A percentile compares a stretch with the other conserved stretches of the same genome.
These are phyloP conservation scores for Momotus momota DNA, from an alignment of 2,797 vertebrate species.

Conservation along the genomic window DNA sequence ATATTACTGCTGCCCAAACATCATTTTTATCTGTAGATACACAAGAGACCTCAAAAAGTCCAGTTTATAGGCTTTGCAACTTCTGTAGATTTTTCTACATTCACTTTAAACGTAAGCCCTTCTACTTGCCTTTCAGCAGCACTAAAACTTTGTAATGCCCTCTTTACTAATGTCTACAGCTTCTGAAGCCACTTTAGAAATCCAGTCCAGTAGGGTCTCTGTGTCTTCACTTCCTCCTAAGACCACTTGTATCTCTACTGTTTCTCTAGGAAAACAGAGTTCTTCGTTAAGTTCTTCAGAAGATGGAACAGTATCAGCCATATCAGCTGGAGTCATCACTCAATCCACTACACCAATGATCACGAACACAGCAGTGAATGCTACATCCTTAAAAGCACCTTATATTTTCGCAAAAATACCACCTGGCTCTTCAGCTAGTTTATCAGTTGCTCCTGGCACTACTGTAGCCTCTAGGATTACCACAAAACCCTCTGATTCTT, in stretches of 20 bases:
- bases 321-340: background rate
- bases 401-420: slow-evolving; percentile 29
- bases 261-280: slow-evolving; percentile 58
- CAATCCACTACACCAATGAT: background rate
- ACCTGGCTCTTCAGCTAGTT: slow-evolving; percentile 30
- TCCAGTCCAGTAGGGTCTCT: background rate
- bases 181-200: slow-evolving; percentile 5
- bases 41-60: slow-evolving; percentile 10
- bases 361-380: background rate
- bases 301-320: slow-evolving; percentile 2
- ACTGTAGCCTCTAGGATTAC: background rate
- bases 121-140: background rate
- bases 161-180: background rate
- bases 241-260: background rate
- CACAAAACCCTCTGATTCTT: slow-evolving; percentile 19
- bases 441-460: slow-evolving; percentile 16
- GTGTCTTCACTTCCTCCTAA: background rate
- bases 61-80: background rate
- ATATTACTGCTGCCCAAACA: background rate
- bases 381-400: slow-evolving; percentile 27
- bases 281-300: slow-evolving; percentile 13
- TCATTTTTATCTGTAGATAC: slow-evolving; percentile 6
- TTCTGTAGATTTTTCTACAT: background rate
- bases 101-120: background rate
- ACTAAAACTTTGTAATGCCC: background rate